Evolutionary conservation across 2,797 vertebrate species (phyloP).

Genomic region (Meda fulgida): DNA sequence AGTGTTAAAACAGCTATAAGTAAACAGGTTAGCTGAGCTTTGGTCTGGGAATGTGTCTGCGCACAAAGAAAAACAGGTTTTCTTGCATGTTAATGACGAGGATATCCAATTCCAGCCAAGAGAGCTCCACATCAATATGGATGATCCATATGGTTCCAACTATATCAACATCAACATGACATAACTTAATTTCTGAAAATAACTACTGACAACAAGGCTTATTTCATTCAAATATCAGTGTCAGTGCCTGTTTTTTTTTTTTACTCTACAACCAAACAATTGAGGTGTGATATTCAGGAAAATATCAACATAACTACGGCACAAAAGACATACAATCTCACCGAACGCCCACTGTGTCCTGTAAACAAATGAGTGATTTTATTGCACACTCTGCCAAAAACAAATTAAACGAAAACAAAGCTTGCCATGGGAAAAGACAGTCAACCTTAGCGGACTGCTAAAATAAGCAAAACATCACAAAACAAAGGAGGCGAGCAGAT

Average conservation of each 20-base stretch:
- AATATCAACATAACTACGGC: conserved; percentile 5
- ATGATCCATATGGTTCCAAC: conserved; percentile 21
- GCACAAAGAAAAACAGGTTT: conserved; percentile 10
- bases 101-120: conserved; percentile 9
- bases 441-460: conserved; percentile 49
- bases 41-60: not conserved
- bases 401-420: conserved; percentile 29
- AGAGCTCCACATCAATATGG: conserved; percentile 15
- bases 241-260: not conserved
- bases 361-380: conserved; percentile 49
- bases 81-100: conserved; percentile 28
- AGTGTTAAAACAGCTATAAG: conserved; percentile 48
- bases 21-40: conserved; percentile 20
- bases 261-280: conserved; percentile 1
- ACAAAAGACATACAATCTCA: conserved; percentile 33
- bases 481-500: conserved; percentile 64
- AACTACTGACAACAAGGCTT: conserved; percentile 57
- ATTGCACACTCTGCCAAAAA: conserved; percentile 36
- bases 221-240: conserved; percentile 19
- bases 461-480: conserved; percentile 44
- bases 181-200: conserved; percentile 58
- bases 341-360: conserved; percentile 28
- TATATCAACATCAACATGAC: conserved; percentile 47
- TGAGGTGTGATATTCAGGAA: not conserved
- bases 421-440: conserved; percentile 22